Evolutionary conservation across 2,888 invertebrate genomes (phyloP), one percentile per base, ranked within the genome.

Genomic region (Sicus ferrugineus): DNA sequence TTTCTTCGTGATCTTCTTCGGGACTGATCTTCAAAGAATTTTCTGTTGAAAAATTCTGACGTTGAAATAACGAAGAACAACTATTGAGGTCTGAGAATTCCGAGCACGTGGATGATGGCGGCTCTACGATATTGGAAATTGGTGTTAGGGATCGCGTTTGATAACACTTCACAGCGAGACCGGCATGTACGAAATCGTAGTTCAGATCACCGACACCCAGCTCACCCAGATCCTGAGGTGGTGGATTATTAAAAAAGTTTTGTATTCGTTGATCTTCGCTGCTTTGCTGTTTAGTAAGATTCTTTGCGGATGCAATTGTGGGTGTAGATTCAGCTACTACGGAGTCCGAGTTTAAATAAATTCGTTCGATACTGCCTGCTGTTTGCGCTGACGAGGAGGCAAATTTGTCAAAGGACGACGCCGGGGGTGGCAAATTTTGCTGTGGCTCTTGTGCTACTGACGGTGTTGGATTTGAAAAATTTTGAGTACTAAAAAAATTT

Each of bases 241-340:
- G 85, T 21, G 85, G 84, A 80, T 85, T 84, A 68, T 85, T 85
- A 71, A 85, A 85, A 72, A 85, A 85, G 75, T 84, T 83, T 69
- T 84, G 84, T 61, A 85, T 83, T 23, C 80, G 80, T 56, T 83
- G 83, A 73, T 83, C 82, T 67, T 82, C 82, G 77, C 77, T 78
- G 19, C 71, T 34, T 28, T 54, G 71, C 58, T 68, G 46, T 65
- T 70, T 42, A 66, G 71, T 72, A 74, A 61, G 66, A 69, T 52
- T 63, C 69, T 54, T 38, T 73, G 62, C n/a, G 3, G 38, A 65
- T 71, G 30, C 21, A 16, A 46, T 71, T 7, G 72, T 66, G 59
- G 65, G 70, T 63, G 54, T 31, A 0, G 42, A 16, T 42, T 66
- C 56, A 26, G 16, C 28, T 26, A 56, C 52, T 56, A 16, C n/a